Percentiles rank a stretch among this genome's conserved stretches.
Conservation (phyloP, 2,888 invertebrate genomes). For the Mythimna lalbum region DNA sequence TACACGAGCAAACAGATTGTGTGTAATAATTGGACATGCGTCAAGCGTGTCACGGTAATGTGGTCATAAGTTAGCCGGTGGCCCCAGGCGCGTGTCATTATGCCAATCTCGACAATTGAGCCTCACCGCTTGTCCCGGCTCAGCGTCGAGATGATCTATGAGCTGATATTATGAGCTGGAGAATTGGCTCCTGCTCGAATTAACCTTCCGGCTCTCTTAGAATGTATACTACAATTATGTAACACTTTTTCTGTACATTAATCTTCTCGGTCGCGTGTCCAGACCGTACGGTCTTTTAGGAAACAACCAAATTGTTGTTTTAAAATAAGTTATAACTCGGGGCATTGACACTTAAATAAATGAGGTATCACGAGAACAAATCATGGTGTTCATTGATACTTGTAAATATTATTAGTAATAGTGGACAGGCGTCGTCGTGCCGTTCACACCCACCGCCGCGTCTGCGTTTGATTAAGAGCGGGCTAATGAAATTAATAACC, state of each 20-base stretch:
- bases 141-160: slow-evolving; percentile 82
- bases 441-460: slow-evolving; percentile 76
- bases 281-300: slow-evolving; percentile 33
- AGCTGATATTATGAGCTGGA: slow-evolving; percentile 80
- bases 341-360: slow-evolving; percentile 64
- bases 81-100: slow-evolving; percentile 85
- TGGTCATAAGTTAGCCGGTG: slow-evolving; percentile 85
- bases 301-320: slow-evolving; percentile 47
- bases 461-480: slow-evolving; percentile 86
- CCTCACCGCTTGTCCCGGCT: slow-evolving; percentile 69
- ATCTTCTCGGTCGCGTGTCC: slow-evolving; percentile 46
- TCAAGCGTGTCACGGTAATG: slow-evolving; percentile 88
- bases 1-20: slow-evolving; percentile 86
- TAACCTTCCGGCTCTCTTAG: slow-evolving; percentile 64
- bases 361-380: slow-evolving; percentile 58
- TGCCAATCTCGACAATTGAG: slow-evolving; percentile 87
- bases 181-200: slow-evolving; percentile 78
- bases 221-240: slow-evolving; percentile 57
- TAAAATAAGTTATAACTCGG: slow-evolving; percentile 41
- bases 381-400: slow-evolving; percentile 67
- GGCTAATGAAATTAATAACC: slow-evolving; percentile 89
- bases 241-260: slow-evolving; percentile 55
- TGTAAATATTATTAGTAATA: slow-evolving; percentile 75
- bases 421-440: slow-evolving; percentile 68
- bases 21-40: slow-evolving; percentile 89